Evolutionary conservation across 53 echinoderm and acorn worm genomes (phyloP).

Genomic region (Antedon mediterranea): DNA sequence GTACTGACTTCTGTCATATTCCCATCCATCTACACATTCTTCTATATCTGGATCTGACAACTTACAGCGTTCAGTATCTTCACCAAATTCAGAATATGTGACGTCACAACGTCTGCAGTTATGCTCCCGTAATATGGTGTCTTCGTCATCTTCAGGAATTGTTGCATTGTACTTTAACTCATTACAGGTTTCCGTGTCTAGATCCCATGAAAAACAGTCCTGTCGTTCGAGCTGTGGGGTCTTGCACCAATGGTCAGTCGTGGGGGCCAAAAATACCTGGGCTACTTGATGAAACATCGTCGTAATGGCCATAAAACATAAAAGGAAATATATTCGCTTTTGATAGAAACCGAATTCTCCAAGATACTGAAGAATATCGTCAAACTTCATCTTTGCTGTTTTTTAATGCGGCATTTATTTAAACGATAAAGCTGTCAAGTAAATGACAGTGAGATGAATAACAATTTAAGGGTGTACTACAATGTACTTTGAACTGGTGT

Average conservation of each 20-base stretch:
- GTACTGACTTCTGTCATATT: slow-evolving; percentile 36
- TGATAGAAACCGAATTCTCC: slow-evolving; percentile 35
- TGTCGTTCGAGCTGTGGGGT: background rate
- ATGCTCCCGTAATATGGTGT: background rate
- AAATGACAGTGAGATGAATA: no score
- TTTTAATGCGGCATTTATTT: no score
- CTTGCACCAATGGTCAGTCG: slow-evolving; percentile 60
- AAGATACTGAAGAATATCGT: slow-evolving; percentile 19
- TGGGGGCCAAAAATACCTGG: slow-evolving; percentile 58
- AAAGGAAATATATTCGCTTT: slow-evolving; percentile 15
- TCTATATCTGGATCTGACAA: slow-evolving; percentile 2
- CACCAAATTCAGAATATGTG: background rate
- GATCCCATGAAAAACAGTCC: slow-evolving; percentile 6
- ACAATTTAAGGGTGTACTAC: no score
- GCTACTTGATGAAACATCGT: slow-evolving; percentile 52
- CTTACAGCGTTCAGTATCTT: background rate
- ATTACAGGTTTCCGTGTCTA: background rate
- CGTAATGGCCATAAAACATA: slow-evolving; percentile 26
- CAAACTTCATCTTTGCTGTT: slow-evolving; percentile 14
- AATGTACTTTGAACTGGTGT: no score
- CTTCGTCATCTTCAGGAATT: slow-evolving; percentile 11
- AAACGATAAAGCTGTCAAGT: no score
- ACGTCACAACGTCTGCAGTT: background rate
- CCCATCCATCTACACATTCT: slow-evolving; percentile 46
- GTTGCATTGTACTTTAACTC: slow-evolving; percentile 11